Base-by-base conservation (phyloP, 2,888 invertebrate genomes). In the Standfussiana lucernea region DNA sequence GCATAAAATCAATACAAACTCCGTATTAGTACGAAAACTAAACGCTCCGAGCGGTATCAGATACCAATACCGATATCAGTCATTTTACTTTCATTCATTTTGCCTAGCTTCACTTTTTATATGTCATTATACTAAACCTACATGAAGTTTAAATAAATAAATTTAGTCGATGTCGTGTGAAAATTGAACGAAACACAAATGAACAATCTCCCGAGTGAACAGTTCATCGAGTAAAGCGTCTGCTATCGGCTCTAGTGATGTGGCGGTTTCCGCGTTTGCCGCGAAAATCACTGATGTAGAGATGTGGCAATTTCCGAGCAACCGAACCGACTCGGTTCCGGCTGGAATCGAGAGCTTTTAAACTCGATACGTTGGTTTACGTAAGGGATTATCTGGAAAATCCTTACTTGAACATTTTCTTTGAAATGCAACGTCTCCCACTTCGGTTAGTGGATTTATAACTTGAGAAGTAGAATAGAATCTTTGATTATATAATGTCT, bases 271-370 rank as follows among this genome's bases (percentile, higher is more conserved):
- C 77, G 59, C 47, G 3, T 42, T 35, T 32, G 28, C 77, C 78
- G 62, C 65, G 28, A 74, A 86, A 86, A 84, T 86, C 86, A 66
- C 42, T 61, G 75, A 67, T 66, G 61, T 72, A 68, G 66, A 65
- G 66, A 67, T 75, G 74, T 82, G 72, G 75, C 86, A 86, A 84
- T 84, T 84, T 86, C 83, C 83, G 75, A 61, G 40, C 65, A 50
- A 32, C 47, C 74, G 59, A 59, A 64, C 66, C 70, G 21, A 61
- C 53, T 70, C 64, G 62, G 45, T 75, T 70, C 47, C 74, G 83
- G 70, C 50, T 59, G 67, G 50, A 61, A 81, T 83, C 82, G 28
- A 47, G 69, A 56, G 50, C 82, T 72, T 75, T 75, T 78, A 61
- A 67, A 64, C 66, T 66, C 18, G 77, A 72, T 84, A 75, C 62